Percentiles rank a stretch among this genome's conserved stretches.
phyloP scores from a whole-genome alignment of 2,797 vertebrate species.

The Mormyrus proboscirostris region DNA sequence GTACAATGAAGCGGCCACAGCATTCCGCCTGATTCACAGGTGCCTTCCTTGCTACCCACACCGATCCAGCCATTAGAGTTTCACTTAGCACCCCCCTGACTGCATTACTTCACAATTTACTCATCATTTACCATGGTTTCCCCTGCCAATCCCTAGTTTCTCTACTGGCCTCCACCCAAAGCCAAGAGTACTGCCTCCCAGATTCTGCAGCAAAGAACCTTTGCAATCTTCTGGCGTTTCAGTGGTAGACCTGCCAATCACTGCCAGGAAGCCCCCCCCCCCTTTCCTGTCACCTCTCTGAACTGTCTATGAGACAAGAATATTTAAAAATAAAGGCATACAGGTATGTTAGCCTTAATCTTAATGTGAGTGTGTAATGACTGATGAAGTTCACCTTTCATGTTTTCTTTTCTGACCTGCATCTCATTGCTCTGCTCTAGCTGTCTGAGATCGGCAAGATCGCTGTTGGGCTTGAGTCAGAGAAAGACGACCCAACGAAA shows the following conservation, averaged over 20 bases:
- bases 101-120: neutral
- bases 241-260: neutral
- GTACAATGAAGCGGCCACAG: neutral
- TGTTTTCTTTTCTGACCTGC: neutral
- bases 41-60: neutral
- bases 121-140: neutral
- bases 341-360: neutral
- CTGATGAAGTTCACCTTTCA: neutral
- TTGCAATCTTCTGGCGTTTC: neutral
- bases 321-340: neutral
- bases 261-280: neutral
- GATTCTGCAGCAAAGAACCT: neutral
- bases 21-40: neutral
- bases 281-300: neutral
- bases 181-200: neutral
- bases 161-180: neutral
- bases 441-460: neutral
- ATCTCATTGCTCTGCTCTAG: neutral
- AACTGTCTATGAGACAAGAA: neutral
- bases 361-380: neutral
- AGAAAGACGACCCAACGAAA: neutral
- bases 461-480: neutral
- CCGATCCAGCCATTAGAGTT: neutral
- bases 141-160: neutral
- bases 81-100: neutral